Conservation (phyloP, 1,140 invertebrate species). For the Drepana arcuata region DNA sequence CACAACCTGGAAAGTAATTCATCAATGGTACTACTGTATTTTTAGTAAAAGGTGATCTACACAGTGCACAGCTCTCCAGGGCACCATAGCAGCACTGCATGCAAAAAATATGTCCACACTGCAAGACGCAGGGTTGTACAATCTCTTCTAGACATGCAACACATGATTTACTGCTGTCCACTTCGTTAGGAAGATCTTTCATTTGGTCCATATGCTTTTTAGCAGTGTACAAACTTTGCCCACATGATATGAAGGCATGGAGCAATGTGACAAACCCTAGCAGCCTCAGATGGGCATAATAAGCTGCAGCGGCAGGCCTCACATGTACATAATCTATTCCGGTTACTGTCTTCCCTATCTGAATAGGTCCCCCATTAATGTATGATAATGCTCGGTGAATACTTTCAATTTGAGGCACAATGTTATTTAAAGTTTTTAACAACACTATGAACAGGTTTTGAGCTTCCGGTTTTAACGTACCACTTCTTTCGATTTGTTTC, state of each 20-base stretch:
- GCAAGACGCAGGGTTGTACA: slow-evolving; percentile 77
- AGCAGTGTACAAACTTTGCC: slow-evolving; percentile 54
- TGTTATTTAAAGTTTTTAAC: slow-evolving; percentile 64
- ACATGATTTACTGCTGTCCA: slow-evolving; percentile 74
- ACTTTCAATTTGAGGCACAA: slow-evolving; percentile 76
- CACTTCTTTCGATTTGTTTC: slow-evolving; percentile 63
- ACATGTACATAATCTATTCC: slow-evolving; percentile 73
- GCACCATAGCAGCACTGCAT: slow-evolving; percentile 79
- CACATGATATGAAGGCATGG: slow-evolving; percentile 72
- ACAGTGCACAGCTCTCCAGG: slow-evolving; percentile 53
- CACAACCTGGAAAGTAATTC: slow-evolving; percentile 55
- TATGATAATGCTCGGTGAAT: slow-evolving; percentile 84
- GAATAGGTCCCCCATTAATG: slow-evolving; percentile 79
- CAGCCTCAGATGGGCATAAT: slow-evolving; percentile 75
- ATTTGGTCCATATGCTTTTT: slow-evolving; percentile 54
- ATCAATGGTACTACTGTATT: slow-evolving; percentile 56
- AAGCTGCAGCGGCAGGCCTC: slow-evolving; percentile 69
- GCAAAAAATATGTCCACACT: slow-evolving; percentile 93
- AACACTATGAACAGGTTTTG: slow-evolving; percentile 69
- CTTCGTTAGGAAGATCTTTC: slow-evolving; percentile 46
- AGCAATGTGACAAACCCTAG: slow-evolving; percentile 77
- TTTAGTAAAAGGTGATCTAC: slow-evolving; percentile 50
- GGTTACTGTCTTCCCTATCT: slow-evolving; percentile 80
- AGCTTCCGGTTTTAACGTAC: slow-evolving; percentile 69
- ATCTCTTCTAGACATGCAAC: slow-evolving; percentile 85